Percentiles rank a stretch among this genome's conserved stretches.
Evolutionary conservation across 1,140 invertebrate species (phyloP).

Genomic region (Trigoniulus corallinus): DNA sequence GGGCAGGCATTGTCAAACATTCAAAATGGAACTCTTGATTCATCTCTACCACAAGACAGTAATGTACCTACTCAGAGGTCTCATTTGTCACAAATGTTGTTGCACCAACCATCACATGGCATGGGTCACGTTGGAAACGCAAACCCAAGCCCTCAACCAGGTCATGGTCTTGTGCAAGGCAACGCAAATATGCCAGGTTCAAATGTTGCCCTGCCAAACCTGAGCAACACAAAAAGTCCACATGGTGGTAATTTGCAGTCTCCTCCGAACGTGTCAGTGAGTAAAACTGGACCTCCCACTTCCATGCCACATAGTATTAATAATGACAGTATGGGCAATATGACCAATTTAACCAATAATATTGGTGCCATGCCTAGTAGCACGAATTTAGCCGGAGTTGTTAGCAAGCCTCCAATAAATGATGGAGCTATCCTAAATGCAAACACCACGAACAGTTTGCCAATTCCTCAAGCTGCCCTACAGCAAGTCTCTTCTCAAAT

Average conservation of each 20-base stretch:
- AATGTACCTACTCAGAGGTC: too few relatives aligned
- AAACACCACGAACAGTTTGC: too few relatives aligned
- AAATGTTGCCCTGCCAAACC: not conserved
- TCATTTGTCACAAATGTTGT: constrained; percentile 15
- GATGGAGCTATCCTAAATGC: constrained; percentile 11
- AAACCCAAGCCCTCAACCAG: not conserved
- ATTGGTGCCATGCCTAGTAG: not conserved
- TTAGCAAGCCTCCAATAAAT: constrained; percentile 10
- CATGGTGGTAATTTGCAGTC: constrained; percentile 14
- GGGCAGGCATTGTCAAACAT: constrained; percentile 2
- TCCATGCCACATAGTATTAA: constrained; percentile 7
- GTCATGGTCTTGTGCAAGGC: not conserved
- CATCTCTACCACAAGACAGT: constrained; percentile 11
- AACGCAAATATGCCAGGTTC: constrained; percentile 2
- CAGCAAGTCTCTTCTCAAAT: constrained; percentile 16
- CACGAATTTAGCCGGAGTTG: constrained; percentile 5
- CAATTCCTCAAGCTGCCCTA: too few relatives aligned
- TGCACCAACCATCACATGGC: constrained; percentile 11
- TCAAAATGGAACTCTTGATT: constrained; percentile 20
- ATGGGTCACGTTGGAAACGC: constrained; percentile 9
- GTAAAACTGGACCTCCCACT: not conserved
- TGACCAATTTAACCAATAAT: not conserved
- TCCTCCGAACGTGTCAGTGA: constrained; percentile 12
- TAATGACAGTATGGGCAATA: constrained; percentile 5
- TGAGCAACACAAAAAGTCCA: constrained; percentile 22